Evolutionary conservation across 2,888 invertebrate genomes (phyloP), one percentile per base, ranked within the genome.

Genomic region (Rhingia rostrata): DNA sequence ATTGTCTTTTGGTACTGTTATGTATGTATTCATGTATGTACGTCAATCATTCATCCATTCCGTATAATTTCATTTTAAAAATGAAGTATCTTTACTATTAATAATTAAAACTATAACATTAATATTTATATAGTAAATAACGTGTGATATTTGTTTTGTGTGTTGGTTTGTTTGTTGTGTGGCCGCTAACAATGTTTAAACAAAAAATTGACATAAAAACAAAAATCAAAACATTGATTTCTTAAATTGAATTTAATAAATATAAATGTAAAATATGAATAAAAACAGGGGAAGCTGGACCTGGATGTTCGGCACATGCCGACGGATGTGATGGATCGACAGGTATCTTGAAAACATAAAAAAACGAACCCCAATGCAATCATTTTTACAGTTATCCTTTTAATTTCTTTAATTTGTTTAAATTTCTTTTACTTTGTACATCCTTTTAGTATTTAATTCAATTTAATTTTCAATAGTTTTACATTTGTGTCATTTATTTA

Each of bases 311-410:
- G 92, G 97, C 97, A 91, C 97, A 97, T 93, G 95, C 96, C 92
- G 97, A 97, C 93, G 96, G 97, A 94, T 97, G 97, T 94, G 97
- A 97, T 93, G 96, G 96, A 93, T 95, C 96, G 93, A 95, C 97
- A 96, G 96, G 94, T 95, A 94, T 92, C 92, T 78, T 82, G 64
- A 80, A 70, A 58, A 73, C 22, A 22, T 22, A 78, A 66, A 61
- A 80, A 72, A 60, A 69, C 74, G 69, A 84, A 84, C 80, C 80
- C 84, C 80, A 64, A 73, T 73, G 58, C 79, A 82, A 82, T 72
- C 69, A 69, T 79, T 72, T 22, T 60, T 60, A 33, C 74, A 75
- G n/a, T 63, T 67, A 63, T 69, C 10, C 39, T 63, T 79, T 37
- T 32, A 30, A 39, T 43, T 37, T 64, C 43, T 47, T 56, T 47